Base-by-base conservation (phyloP, 2,888 invertebrate species). In the Myopa tessellatipennis region DNA sequence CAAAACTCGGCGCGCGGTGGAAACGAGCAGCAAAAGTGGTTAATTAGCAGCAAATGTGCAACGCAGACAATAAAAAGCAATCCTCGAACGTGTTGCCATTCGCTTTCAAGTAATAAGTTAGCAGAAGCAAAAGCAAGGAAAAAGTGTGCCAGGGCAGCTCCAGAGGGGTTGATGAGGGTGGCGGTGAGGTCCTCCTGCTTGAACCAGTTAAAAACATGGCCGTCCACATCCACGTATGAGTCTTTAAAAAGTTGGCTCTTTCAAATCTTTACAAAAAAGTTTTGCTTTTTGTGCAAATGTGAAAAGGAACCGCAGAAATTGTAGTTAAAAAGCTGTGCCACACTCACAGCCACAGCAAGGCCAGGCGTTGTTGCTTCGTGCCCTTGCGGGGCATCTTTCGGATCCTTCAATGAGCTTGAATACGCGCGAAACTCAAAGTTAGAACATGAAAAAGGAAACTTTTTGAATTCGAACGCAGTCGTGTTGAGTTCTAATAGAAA, bases 161-260 rank as follows among this genome's bases (percentile, higher is more conserved):
- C 14, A 10, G 50, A 50, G 50, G 50, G 1, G 50, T 14, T 8
- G 14, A 14, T 14, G 50, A 26, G 26, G 1, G 26, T 26, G 26
- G 26, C 26, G 26, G 26, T 26, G 26, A 26, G 26, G 26, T 26
- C 26, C 50, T 50, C 50, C 50, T 14, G 50, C 50, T 50, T 1
- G 50, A 50, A 50, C 26, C 26, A 26, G 26, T 26, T 50, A 55
- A 55, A 55, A n/a, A 55, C 45, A 45, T 45, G 45, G 55, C 16
- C 55, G 3, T 16, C 55, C 0, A 5, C n/a, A 14, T n/a, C 55
- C 55, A 55, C 65, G 34, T 65, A 38, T 36, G 65, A 65, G 65
- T 38, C 65, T 65, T 65, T 65, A 65, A 65, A 65, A 65, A 26
- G 61, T 34, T 38, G 8, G 36, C 65, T 6, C 36, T 65, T 65